phyloP scores from a whole-genome alignment of 2,113 vertebrate genomes.

The Eonycteris spelaea region DNA sequence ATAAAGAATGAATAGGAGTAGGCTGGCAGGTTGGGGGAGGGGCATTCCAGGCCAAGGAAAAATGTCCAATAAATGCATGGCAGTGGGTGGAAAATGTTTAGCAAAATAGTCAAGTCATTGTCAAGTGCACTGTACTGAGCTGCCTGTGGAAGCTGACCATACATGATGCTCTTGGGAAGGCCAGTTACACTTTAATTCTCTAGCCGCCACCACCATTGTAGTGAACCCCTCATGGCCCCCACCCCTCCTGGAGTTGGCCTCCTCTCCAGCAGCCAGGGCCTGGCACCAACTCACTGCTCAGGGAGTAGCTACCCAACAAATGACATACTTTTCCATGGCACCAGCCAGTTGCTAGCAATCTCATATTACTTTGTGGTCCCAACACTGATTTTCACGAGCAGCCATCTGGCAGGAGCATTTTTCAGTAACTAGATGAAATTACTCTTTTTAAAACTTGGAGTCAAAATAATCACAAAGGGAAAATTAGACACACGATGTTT shows the following conservation, averaged over 20 bases:
- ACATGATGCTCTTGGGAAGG: background rate
- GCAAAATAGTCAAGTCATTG: conserved; percentile 44
- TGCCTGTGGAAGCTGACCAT: background rate
- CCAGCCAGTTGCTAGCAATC: conserved; percentile 26
- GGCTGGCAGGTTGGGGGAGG: background rate
- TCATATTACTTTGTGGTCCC: background rate
- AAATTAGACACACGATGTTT: background rate
- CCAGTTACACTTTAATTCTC: background rate
- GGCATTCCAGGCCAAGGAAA: conserved; percentile 2
- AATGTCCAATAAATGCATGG: conserved; percentile 18
- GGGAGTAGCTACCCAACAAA: background rate
- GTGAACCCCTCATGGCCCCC: background rate
- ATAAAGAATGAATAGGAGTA: background rate
- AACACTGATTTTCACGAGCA: background rate
- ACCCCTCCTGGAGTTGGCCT: background rate
- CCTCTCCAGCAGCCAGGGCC: background rate
- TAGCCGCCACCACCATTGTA: background rate
- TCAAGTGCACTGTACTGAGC: background rate
- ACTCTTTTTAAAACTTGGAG: background rate
- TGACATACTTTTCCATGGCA: conserved; percentile 37
- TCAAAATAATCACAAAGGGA: background rate
- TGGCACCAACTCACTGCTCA: conserved; percentile 3
- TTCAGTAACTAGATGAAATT: background rate
- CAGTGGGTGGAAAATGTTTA: conserved; percentile 56
- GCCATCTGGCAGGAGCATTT: background rate